A percentile compares a stretch with the other conserved stretches of the same genome.
phyloP scores from a whole-genome alignment of 2,797 vertebrate species.

The Labeo calbasu region DNA sequence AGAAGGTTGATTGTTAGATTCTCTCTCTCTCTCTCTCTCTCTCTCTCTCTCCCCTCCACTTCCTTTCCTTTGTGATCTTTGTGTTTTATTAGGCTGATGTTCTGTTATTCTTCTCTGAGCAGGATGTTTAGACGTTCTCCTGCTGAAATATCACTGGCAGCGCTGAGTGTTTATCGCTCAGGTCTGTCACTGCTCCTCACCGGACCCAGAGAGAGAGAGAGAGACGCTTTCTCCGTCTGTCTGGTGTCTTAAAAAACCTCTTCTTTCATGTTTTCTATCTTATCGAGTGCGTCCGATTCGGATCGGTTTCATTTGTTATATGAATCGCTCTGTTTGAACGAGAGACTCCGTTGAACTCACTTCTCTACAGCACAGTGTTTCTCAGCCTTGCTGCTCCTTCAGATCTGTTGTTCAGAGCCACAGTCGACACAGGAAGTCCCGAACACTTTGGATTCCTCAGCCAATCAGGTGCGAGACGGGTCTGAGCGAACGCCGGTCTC shows the following conservation, averaged over 20 bases:
- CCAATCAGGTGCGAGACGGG: background rate
- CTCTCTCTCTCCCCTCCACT: conserved; percentile 54
- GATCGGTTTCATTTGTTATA: background rate
- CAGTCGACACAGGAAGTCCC: background rate
- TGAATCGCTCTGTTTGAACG: background rate
- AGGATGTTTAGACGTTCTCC: conserved; percentile 83
- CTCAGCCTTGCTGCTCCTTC: background rate
- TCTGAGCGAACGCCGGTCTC: background rate
- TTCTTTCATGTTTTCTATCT: background rate
- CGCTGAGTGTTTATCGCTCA: conserved; percentile 74
- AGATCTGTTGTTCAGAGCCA: background rate
- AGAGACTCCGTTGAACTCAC: background rate
- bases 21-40: background rate
- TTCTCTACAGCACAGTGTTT: no score
- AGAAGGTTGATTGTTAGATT: background rate
- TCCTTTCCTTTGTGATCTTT: conserved; percentile 73
- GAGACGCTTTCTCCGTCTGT: conserved; percentile 2
- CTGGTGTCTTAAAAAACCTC: no score
- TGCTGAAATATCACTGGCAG: conserved; percentile 81
- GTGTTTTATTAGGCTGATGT: conserved; percentile 79
- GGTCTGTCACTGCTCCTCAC: conserved; percentile 61
- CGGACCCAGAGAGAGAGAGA: no score
- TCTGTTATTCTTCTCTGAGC: conserved; percentile 83
- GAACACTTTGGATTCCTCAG: background rate
- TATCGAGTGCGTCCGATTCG: conserved; percentile 21